Base-by-base conservation (phyloP, 1,140 invertebrate species). In the Drosophila kurseongensis region DNA sequence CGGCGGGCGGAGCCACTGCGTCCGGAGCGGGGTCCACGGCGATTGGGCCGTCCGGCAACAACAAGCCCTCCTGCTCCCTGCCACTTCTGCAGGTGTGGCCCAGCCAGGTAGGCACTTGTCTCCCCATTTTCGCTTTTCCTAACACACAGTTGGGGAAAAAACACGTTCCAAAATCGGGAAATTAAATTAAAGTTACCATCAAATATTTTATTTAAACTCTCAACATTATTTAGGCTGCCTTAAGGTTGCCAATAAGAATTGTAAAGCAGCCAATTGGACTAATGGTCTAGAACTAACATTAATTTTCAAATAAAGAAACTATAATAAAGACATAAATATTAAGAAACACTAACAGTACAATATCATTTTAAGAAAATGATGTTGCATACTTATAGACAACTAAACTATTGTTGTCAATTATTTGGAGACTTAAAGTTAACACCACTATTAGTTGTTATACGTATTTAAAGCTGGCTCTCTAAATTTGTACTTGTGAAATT, bases 51-150 rank as follows among this genome's bases (percentile, higher is more conserved):
- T 58, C 67, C 36, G 18, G 65, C 29, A 91, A 69, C 62, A 92
- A 85, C 73, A 91, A 91, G 78, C 92, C 93, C 69, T 93, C 93
- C 68, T 94, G 94, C 83, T 94, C 94, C 27, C 91, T 95, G 68
- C 95, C 95, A 6, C 81, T 95, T 62, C 90, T 95, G 38, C 95
- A 95, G 82, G 94, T 95, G 93, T 94, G 94, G 94, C 94, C 94
- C 54, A 94, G 94, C 92, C 92, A 92, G 82, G 91, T 92, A 81
- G 71, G 80, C 68, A 74, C 23, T 47, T 45, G 40, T 32, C 48
- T 48, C 48, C 48, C 27, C 14, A 41, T 12, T 56, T 48, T 56
- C 9, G 18, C 2, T 41, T 36, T 32, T 36, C 29, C 5, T 8
- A 51, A 9, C 14, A n/a, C 12, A 10, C 40, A 59, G 23, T 60